Evolutionary conservation across 1,140 invertebrate species (phyloP), one percentile per base, ranked within the genome.

Genomic region (Araneus ventricosus): DNA sequence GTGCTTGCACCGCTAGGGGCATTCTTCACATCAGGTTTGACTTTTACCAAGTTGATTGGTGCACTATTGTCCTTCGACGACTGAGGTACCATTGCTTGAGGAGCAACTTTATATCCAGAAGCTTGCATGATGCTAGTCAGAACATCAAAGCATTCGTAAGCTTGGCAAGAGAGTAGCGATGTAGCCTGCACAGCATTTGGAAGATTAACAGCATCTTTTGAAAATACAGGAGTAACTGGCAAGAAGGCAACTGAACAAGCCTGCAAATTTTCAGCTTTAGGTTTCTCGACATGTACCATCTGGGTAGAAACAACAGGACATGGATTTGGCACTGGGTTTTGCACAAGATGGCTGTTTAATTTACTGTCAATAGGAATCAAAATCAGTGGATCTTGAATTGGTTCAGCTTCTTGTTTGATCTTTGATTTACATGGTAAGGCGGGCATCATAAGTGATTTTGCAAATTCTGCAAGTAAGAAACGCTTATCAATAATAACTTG

Each of bases 281-380:
- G 91, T 59, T 92, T 92, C n/a, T 92, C 91, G 3, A 92, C 91
- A 45, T 92, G 91, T n/a, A 92, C 91, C 91, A 92, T 92, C 52
- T 91, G 79, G 4, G 90, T 22, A 7, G 90, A 41, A 30, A 41
- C 39, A 2, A 24, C 59, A 17, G 91, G 41, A 61, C 67, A n/a
- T 24, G 37, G 82, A n/a, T n/a, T n/a, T 17, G 84, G 14, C 7
- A 10, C 79, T 57, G 67, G 17, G 8, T 30, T 85, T 22, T 79
- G 61, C 5, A n/a, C 41, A 80, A 79, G 17, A 4, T 45, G 63
- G 41, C n/a, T 59, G 30, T 75, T 91, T 22, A 84, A 84, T 22
- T 91, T 84, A 2, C 30, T n/a, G 10, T 92, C 91, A 7, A 79
- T 70, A 8, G 91, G 84, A 79, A 92, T 87, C 24, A 92, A 37